These are phyloP conservation scores for Pammene fasciana DNA, from an alignment of 2,888 invertebrate genomes.

Conservation along the genomic window DNA sequence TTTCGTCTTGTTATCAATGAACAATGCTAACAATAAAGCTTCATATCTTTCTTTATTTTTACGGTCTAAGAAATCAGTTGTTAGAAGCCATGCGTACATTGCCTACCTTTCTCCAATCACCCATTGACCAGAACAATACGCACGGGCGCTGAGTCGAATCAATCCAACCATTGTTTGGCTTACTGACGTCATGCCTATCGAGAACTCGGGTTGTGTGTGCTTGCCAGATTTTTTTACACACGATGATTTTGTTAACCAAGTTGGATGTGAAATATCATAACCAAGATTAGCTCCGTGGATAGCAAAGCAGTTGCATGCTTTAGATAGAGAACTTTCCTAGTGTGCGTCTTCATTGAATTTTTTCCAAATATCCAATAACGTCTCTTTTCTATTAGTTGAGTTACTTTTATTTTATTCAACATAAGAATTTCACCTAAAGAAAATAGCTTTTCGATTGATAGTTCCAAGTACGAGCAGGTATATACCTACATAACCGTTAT, in stretches of 20 bases:
- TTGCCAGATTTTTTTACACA: background rate
- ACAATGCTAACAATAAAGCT: background rate
- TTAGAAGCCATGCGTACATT: slow-evolving; percentile 50
- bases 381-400: no score
- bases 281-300: background rate
- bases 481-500: no score
- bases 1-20: background rate
- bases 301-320: background rate
- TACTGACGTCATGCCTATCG: slow-evolving; percentile 61
- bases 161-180: slow-evolving; percentile 65
- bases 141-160: slow-evolving; percentile 56
- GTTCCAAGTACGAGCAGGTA: no score
- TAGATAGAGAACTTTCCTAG: no score
- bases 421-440: no score
- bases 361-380: no score
- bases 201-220: slow-evolving; percentile 48
- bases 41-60: background rate
- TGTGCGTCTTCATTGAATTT: no score
- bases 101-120: slow-evolving; percentile 66
- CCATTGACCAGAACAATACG: slow-evolving; percentile 54
- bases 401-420: no score
- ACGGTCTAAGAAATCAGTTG: slow-evolving; percentile 12
- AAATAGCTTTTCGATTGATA: no score
- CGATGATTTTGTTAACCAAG: background rate
- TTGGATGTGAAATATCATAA: background rate